Evolutionary conservation across 2,888 invertebrate species (phyloP).

Genomic region (Bombyx huttoni): DNA sequence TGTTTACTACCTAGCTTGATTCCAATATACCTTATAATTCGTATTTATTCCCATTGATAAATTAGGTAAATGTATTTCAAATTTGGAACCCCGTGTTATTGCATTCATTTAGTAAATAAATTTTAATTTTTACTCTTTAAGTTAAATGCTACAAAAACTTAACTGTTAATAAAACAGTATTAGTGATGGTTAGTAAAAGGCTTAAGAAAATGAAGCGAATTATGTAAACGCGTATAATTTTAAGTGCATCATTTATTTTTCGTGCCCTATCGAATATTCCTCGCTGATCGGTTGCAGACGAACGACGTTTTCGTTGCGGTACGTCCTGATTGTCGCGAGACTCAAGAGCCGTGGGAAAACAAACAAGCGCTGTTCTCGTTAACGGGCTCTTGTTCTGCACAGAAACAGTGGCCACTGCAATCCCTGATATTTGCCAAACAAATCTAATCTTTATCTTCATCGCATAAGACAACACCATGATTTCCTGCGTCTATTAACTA

Average conservation of each 20-base stretch:
- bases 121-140: too few relatives aligned
- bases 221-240: background rate
- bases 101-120: too few relatives aligned
- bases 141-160: too few relatives aligned
- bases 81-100: too few relatives aligned
- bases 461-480: background rate
- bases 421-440: slow-evolving; percentile 1
- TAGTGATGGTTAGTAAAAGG: background rate
- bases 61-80: too few relatives aligned
- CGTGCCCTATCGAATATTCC: slow-evolving; percentile 9
- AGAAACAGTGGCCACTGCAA: slow-evolving; percentile 6
- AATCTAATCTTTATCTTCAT: slow-evolving; percentile 10
- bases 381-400: slow-evolving; percentile 39
- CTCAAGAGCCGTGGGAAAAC: slow-evolving; percentile 55
- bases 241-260: background rate
- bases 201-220: background rate
- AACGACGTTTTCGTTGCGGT: slow-evolving; percentile 29
- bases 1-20: too few relatives aligned
- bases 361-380: slow-evolving; percentile 50
- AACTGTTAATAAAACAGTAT: too few relatives aligned
- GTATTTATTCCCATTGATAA: too few relatives aligned
- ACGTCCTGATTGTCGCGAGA: slow-evolving; percentile 26
- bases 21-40: too few relatives aligned
- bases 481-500: background rate
- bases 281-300: slow-evolving; percentile 24